phyloP scores from a whole-genome alignment of 1,140 invertebrate species.

The Phymorhynchus buccinoides region DNA sequence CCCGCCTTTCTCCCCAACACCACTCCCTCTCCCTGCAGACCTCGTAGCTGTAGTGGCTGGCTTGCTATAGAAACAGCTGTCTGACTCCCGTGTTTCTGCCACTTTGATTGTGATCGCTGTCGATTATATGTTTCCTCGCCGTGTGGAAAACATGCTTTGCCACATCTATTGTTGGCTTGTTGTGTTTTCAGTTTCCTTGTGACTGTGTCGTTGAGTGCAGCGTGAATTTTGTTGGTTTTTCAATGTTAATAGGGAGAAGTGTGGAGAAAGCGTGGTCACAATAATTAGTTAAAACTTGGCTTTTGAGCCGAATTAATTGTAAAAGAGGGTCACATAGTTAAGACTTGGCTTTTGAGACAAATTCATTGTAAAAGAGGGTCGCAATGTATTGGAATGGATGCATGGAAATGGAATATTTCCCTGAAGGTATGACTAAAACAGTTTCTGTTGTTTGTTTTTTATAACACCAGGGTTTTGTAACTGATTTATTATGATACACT shows the following conservation, averaged over 20 bases:
- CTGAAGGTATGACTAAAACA: background rate
- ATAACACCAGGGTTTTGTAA: too few species aligned
- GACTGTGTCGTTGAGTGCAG: background rate
- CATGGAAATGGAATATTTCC: slow-evolving; percentile 18
- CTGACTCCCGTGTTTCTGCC: background rate
- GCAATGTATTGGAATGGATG: slow-evolving; percentile 10
- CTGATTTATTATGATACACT: background rate
- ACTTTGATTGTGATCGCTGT: background rate
- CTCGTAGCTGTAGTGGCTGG: background rate
- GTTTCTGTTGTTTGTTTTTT: background rate
- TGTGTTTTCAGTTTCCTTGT: background rate
- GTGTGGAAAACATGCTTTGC: background rate
- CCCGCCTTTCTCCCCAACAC: background rate
- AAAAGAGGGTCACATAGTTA: background rate
- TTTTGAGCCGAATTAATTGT: background rate
- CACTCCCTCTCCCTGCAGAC: background rate
- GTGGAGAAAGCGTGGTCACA: background rate
- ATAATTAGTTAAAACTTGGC: background rate
- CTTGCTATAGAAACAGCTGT: background rate
- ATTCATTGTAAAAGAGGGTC: background rate
- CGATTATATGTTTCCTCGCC: background rate
- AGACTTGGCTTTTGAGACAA: background rate
- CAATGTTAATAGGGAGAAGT: background rate
- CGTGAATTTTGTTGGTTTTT: background rate
- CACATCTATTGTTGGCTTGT: background rate